These are phyloP conservation scores for Achroia grisella DNA, from an alignment of 1,140 invertebrate species.

Conservation along the genomic window DNA sequence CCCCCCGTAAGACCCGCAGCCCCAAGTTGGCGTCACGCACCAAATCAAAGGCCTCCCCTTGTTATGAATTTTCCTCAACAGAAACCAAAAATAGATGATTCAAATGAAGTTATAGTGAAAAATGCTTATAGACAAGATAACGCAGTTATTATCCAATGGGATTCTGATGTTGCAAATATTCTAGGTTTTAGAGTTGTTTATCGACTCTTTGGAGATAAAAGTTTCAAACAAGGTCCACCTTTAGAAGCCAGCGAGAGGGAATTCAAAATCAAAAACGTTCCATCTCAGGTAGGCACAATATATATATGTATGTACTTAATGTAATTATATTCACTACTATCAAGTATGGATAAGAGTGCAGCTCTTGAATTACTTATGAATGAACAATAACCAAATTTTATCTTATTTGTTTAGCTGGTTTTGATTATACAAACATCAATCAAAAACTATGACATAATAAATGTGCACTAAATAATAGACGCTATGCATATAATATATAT, in stretches of 20 bases:
- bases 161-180: slow-evolving; percentile 88
- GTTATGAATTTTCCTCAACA: slow-evolving; percentile 81
- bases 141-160: slow-evolving; percentile 93
- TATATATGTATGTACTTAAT: not conserved
- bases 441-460: too few relatives aligned
- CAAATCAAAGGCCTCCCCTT: slow-evolving; percentile 79
- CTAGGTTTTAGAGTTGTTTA: slow-evolving; percentile 92
- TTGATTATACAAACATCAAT: too few relatives aligned
- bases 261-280: slow-evolving; percentile 94
- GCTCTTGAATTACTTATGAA: too few relatives aligned
- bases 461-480: too few relatives aligned
- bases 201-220: slow-evolving; percentile 90
- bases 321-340: too few relatives aligned
- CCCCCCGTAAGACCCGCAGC: slow-evolving; percentile 44
- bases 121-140: slow-evolving; percentile 90
- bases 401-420: too few relatives aligned
- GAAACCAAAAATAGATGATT: slow-evolving; percentile 76
- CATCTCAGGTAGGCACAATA: slow-evolving; percentile 86
- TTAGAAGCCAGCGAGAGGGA: slow-evolving; percentile 90
- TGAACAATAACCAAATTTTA: too few relatives aligned
- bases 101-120: slow-evolving; percentile 87
- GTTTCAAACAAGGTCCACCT: slow-evolving; percentile 91
- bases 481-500: too few relatives aligned
- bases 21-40: slow-evolving; percentile 59
- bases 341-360: too few relatives aligned